Percentiles rank a stretch among this genome's conserved stretches.
These are phyloP conservation scores for Sterna hirundo DNA, from an alignment of 2,113 vertebrate genomes.

Conservation along the genomic window DNA sequence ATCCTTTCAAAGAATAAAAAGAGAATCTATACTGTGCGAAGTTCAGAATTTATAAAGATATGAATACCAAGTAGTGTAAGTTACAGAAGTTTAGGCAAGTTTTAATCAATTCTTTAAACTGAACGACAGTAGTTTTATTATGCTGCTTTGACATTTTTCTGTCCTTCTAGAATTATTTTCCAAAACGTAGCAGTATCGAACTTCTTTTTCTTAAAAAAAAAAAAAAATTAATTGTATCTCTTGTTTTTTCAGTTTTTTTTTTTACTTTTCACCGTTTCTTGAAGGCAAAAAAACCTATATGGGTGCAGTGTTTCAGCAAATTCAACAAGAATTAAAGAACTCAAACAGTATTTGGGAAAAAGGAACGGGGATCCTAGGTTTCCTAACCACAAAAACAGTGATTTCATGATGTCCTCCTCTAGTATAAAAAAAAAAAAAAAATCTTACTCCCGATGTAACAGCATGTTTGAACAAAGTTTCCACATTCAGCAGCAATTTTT, in stretches of 20 bases:
- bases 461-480: neutral
- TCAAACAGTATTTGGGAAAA: neutral
- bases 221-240: too few relatives aligned
- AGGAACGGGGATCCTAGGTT: neutral
- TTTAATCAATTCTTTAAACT: neutral
- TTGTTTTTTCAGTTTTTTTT: neutral
- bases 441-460: neutral
- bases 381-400: neutral
- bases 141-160: neutral
- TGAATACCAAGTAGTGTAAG: neutral
- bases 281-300: neutral
- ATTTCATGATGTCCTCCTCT: neutral
- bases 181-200: neutral
- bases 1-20: neutral
- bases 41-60: neutral
- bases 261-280: neutral
- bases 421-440: neutral
- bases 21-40: fast-evolving
- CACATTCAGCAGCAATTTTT: neutral
- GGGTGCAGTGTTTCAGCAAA: neutral
- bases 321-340: neutral
- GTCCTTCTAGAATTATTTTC: neutral
- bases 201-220: neutral
- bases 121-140: neutral
- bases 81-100: neutral